Evolutionary conservation across 2,113 vertebrate genomes (phyloP).

Genomic region (Nycticebus coucang): DNA sequence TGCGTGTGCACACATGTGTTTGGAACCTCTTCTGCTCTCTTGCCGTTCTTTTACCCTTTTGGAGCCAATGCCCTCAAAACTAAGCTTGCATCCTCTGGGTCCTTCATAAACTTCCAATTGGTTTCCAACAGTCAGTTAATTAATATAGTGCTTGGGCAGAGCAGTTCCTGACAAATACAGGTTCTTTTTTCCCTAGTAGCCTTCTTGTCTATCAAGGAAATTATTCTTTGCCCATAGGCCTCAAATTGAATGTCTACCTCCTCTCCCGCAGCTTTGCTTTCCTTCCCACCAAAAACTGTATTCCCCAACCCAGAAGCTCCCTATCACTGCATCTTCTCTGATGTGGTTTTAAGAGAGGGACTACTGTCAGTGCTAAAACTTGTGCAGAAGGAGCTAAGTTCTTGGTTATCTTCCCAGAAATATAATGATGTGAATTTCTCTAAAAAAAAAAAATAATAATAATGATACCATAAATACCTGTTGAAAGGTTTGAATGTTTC

Average conservation of each 20-base stretch:
- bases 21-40: background rate
- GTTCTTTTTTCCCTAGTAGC: background rate
- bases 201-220: background rate
- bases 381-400: background rate
- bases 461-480: background rate
- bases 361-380: background rate
- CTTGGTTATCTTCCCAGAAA: background rate
- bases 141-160: background rate
- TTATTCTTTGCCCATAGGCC: background rate
- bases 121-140: background rate
- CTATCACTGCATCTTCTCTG: background rate
- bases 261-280: background rate
- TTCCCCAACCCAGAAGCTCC: background rate
- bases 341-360: background rate
- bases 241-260: background rate
- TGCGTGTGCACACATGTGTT: background rate
- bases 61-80: background rate
- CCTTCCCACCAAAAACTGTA: background rate
- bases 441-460: background rate
- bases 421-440: background rate
- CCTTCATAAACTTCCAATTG: background rate
- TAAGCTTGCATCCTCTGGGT: background rate
- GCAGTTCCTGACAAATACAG: background rate
- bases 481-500: background rate
- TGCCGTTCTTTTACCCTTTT: background rate